Evolutionary conservation across 2,113 vertebrate species (phyloP), one percentile per base, ranked within the genome.

Genomic region (Crotalus helleri): DNA sequence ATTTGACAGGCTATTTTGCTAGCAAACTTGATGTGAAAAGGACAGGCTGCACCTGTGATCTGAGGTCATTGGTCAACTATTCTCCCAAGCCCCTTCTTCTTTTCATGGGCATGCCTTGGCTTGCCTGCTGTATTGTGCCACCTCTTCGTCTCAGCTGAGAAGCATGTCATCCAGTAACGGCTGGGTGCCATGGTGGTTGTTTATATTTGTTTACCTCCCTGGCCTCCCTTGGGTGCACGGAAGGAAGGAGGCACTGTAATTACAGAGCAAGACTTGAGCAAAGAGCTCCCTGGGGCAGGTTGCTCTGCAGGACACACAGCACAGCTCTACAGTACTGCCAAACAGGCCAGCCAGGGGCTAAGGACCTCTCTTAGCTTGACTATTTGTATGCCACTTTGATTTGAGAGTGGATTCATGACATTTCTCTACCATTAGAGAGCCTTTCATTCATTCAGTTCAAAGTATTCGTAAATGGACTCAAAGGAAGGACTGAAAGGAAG

Each of bases 71-170:
- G 2, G 51, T 0, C 7, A 92, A 53, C 0, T 92, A 81, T 81
- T 46, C 93, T 94, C 91, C 81, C 57, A 29, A 90, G 81, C 74
- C 89, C 92, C 89, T 90, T 87, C 92, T 90, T 86, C 89, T 64
- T 92, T 91, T 95, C 92, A 87, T 26, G 94, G 96, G 92, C 97
- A 98, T 97, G 97, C 88, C 97, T 85, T 0, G 90, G 55, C 97
- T 95, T 96, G 95, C 93, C 96, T 1, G 81, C 2, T 33, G 86
- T 92, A 96, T 97, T 97, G 97, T 97, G 96, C 87, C 15, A 39
- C 95, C 95, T 81, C 93, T 87, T 0, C 0, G 5, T 59, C 91
- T 94, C 92, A 92, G n/a, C 90, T 13, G 2, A 24, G 1, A 12
- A 95, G 96, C 95, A 96, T 95, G 89, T 94, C 94, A 53, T 0